Evolutionary conservation across 2,113 vertebrate species (phyloP), one percentile per base, ranked within the genome.

Genomic region (Phoenicopterus ruber): DNA sequence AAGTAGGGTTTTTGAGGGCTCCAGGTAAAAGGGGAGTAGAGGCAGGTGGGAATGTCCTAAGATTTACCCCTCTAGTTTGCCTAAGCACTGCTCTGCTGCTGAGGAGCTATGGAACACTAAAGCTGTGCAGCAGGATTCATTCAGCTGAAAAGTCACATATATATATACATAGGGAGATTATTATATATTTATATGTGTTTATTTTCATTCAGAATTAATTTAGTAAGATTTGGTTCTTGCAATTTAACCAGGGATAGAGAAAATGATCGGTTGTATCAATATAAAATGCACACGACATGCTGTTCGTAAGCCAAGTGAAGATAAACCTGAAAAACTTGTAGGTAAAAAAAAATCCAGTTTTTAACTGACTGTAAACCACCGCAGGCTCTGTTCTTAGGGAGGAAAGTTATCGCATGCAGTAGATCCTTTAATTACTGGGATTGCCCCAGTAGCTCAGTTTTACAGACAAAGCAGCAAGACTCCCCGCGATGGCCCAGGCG

Each of bases 221-320:
- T 6, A 22, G 3, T 15, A 52, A 52, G 6, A 10, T 78, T 55
- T 15, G 2, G 2, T 46, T 73, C 59, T 81, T 59, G 14, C 13
- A 3, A 0, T 46, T 50, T 49, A 67, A 57, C 17, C 25, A 4
- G 2, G 1, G 22, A 11, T 2, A 31, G 49, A n/a, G 25, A 13
- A 10, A 49, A 25, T 0, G 6, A 21, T 54, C 26, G 24, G 11
- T 20, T 34, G 2, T 3, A 25, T 25, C 7, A 1, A 1, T 5
- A 21, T 6, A 25, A 55, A 78, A 66, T 24, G 8, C 5, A 1
- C 52, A n/a, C 26, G 18, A 2, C 0, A 0, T 14, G 14, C 21
- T 55, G 38, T 44, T 88, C 25, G 3, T 28, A 31, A 47, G 7
- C 17, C 13, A 36, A 25, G 19, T 8, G 44, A 38, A 49, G 46